Evolutionary conservation across 2,888 invertebrate species (phyloP).

Genomic region (Macrosoma leucophasiata): DNA sequence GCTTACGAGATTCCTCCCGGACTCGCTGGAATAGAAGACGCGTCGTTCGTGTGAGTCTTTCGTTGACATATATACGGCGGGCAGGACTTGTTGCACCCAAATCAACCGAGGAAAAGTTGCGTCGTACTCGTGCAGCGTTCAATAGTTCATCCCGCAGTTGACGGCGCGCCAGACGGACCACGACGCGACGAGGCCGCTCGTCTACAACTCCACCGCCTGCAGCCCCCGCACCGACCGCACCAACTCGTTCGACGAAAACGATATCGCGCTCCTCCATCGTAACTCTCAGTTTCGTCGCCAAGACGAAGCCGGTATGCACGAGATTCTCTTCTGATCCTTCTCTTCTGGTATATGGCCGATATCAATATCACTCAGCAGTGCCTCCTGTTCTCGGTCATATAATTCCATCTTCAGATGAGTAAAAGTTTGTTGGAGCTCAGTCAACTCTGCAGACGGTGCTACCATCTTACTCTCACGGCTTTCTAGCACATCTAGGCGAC

Average conservation of each 20-base stretch:
- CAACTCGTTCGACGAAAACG: no score
- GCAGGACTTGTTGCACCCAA: slow-evolving; percentile 13
- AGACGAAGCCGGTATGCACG: no score
- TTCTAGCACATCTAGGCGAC: slow-evolving; percentile 1
- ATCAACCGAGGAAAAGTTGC: slow-evolving; percentile 12
- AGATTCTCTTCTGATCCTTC: no score
- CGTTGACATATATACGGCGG: slow-evolving; percentile 17
- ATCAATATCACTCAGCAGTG: no score
- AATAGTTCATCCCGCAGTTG: slow-evolving; percentile 14
- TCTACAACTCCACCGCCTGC: neutral
- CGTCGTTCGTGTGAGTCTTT: slow-evolving; percentile 17
- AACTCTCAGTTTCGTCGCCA: no score
- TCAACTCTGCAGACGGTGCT: neutral
- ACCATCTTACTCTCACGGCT: neutral
- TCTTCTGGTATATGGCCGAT: no score
- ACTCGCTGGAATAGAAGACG: slow-evolving; percentile 20
- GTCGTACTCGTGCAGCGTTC: slow-evolving; percentile 16
- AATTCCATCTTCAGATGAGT: no score
- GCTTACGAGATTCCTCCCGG: slow-evolving; percentile 5
- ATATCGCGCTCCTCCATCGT: no score
- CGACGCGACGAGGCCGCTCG: neutral
- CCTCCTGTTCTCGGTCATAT: no score
- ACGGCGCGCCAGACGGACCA: slow-evolving; percentile 18
- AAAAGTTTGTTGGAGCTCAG: neutral
- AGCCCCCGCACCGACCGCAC: no score